phyloP scores from a whole-genome alignment of 1,140 invertebrate genomes.

The Brachionus koreanus region DNA sequence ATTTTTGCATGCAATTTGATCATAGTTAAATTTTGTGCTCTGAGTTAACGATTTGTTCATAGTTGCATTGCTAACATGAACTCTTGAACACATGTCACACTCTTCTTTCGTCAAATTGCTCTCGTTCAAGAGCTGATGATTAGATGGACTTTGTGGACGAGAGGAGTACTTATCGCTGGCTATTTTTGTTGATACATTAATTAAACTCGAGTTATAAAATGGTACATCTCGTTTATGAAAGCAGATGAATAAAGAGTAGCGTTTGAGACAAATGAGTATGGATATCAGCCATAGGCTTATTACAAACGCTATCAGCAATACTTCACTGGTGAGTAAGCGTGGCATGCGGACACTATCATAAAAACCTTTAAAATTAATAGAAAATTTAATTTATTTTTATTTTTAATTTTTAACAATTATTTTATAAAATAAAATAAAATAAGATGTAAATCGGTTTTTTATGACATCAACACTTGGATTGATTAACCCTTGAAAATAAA shows the following conservation, averaged over 20 bases:
- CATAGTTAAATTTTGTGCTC: not conserved
- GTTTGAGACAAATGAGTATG: conserved; percentile 15
- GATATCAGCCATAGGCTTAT: conserved; percentile 36
- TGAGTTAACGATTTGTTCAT: not conserved
- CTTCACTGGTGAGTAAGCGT: conserved; percentile 10
- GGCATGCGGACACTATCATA: conserved; percentile 11
- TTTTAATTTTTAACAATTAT: too few relatives aligned
- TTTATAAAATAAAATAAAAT: too few relatives aligned
- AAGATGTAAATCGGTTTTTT: too few relatives aligned
- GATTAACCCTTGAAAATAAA: too few relatives aligned
- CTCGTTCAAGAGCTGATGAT: not conserved
- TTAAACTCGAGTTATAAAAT: conserved; percentile 40
- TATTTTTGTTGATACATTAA: conserved; percentile 25
- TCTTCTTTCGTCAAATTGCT: not conserved
- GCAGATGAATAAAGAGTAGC: conserved; percentile 37
- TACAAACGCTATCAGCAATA: conserved; percentile 19
- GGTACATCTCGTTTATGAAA: conserved; percentile 35
- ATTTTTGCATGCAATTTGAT: not conserved
- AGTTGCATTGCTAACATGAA: not conserved
- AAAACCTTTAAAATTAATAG: not conserved
- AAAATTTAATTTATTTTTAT: too few relatives aligned
- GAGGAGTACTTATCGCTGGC: not conserved
- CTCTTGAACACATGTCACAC: not conserved
- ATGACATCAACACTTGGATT: too few relatives aligned
- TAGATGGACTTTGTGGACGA: not conserved